A percentile compares a stretch with the other conserved stretches of the same genome.
Evolutionary conservation across 2,797 vertebrate species (phyloP).

Genomic region (Pteronotus mesoamericanus): DNA sequence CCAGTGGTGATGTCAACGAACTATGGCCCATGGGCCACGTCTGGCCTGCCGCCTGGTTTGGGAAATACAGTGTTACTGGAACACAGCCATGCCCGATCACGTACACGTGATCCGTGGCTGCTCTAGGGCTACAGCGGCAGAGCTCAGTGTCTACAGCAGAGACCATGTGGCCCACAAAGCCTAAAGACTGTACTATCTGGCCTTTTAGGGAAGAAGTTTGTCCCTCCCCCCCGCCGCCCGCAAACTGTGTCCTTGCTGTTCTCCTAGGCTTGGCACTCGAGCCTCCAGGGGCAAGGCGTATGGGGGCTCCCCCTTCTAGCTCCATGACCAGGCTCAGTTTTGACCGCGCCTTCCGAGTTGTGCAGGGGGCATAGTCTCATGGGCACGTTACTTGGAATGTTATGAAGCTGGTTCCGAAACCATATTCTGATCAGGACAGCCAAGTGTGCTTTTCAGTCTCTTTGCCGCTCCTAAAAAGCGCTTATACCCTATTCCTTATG

Average conservation of each 20-base stretch:
- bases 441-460: not conserved
- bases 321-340: rapidly evolving
- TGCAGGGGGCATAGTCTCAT: not conserved
- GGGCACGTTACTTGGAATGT: rapidly evolving
- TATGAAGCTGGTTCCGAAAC: not conserved
- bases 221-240: no score
- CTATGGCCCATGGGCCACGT: not conserved
- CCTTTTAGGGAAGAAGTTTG: not conserved
- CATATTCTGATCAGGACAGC: not conserved
- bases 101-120: rapidly evolving
- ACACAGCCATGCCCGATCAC: rapidly evolving
- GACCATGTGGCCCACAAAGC: not conserved
- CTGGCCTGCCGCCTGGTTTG: not conserved
- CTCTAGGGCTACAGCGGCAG: rapidly evolving
- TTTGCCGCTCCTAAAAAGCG: not conserved
- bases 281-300: not conserved
- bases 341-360: not conserved
- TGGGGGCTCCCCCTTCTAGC: rapidly evolving
- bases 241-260: not conserved
- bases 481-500: not conserved
- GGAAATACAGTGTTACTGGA: not conserved
- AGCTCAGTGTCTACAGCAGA: not conserved
- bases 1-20: not conserved
- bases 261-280: not conserved
- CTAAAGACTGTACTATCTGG: not conserved